Evolutionary conservation across 1,140 invertebrate species (phyloP).

Genomic region (Drosophila orosa): DNA sequence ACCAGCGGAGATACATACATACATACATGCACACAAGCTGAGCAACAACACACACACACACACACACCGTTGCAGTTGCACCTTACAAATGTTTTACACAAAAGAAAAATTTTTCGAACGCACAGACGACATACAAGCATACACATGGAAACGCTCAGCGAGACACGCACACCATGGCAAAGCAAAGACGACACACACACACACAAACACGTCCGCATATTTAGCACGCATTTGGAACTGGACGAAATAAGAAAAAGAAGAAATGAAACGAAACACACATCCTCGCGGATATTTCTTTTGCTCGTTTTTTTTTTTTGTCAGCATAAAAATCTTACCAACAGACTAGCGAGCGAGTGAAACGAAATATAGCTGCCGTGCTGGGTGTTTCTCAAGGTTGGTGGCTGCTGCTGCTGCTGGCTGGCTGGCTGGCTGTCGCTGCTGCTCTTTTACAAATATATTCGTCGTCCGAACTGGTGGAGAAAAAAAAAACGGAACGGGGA

Average conservation of each 20-base stretch:
- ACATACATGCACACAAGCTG: constrained; percentile 35
- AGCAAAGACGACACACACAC: constrained; percentile 14
- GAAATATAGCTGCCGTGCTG: constrained; percentile 67
- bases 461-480: constrained; percentile 61
- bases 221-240: constrained; percentile 59
- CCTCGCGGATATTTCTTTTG: constrained; percentile 22
- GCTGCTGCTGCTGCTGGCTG: constrained; percentile 7
- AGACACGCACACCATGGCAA: constrained; percentile 34
- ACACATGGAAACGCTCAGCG: constrained; percentile 28
- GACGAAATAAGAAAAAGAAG: constrained; percentile 30
- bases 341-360: constrained; percentile 59
- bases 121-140: constrained; percentile 21
- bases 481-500: constrained; percentile 61
- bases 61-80: constrained; percentile 69
- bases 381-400: constrained; percentile 77
- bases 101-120: constrained; percentile 67
- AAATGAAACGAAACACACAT: constrained; percentile 32
- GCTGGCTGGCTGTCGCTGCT: constrained; percentile 6
- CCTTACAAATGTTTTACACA: constrained; percentile 79
- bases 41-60: constrained; percentile 34
- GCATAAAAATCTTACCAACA: constrained; percentile 67
- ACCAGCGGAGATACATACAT: constrained; percentile 38
- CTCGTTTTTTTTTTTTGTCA: not conserved
- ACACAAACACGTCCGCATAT: constrained; percentile 46
- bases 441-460: constrained; percentile 68